A percentile compares a stretch with the other conserved stretches of the same genome.
Evolutionary conservation across 2,113 vertebrate species (phyloP).

Genomic region (Saccopteryx leptura): DNA sequence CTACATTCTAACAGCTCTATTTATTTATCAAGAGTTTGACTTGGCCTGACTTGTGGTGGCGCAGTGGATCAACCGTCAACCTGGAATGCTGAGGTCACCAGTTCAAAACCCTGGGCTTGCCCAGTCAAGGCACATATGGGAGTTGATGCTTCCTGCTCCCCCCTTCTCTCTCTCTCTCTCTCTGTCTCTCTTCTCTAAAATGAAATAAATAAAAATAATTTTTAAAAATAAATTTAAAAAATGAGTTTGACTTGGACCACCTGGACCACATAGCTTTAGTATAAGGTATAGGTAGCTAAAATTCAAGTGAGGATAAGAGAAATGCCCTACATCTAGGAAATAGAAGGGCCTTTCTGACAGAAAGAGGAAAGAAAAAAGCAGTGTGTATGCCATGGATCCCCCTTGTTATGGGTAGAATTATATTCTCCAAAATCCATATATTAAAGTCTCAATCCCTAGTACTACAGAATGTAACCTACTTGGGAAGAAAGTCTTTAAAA

Average conservation of each 20-base stretch:
- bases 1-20: not conserved
- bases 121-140: too few relatives aligned
- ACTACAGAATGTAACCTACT: conserved; percentile 14
- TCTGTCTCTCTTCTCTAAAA: too few relatives aligned
- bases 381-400: not conserved
- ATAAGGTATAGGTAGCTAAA: not conserved
- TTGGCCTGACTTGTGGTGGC: not conserved
- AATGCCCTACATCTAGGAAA: not conserved
- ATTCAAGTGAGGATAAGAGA: not conserved
- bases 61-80: too few relatives aligned
- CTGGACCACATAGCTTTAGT: not conserved
- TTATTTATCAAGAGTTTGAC: conserved; percentile 5
- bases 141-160: too few relatives aligned
- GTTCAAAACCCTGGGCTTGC: too few relatives aligned
- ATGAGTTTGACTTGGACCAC: not conserved
- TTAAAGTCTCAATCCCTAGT: not conserved
- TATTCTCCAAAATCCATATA: not conserved
- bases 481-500: conserved; percentile 56
- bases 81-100: too few relatives aligned
- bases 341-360: not conserved
- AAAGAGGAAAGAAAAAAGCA: conserved; percentile 42
- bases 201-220: too few relatives aligned
- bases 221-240: too few relatives aligned
- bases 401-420: not conserved
- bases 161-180: too few relatives aligned